A percentile compares a stretch with the other conserved stretches of the same genome.
Conservation (phyloP, 2,797 vertebrate genomes). For the Pseudocheirus occidentalis region DNA sequence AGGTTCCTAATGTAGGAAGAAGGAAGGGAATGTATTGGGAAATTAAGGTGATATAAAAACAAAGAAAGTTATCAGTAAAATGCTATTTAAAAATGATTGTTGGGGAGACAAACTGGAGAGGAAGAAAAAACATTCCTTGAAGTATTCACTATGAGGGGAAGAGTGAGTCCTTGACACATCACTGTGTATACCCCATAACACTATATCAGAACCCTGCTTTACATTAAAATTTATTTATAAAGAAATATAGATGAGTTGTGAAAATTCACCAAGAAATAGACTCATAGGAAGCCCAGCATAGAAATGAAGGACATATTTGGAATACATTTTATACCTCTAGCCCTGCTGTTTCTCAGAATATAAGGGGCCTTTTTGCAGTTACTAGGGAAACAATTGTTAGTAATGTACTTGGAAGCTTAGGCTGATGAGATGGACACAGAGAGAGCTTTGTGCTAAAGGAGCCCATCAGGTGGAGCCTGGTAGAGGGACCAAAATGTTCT, state of each 20-base stretch:
- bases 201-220: not conserved
- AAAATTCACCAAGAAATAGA: not conserved
- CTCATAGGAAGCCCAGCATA: not conserved
- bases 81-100: not conserved
- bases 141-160: not conserved
- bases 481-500: constrained; percentile 1
- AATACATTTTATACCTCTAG: not conserved
- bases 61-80: not conserved
- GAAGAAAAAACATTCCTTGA: not conserved
- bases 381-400: constrained; percentile 73
- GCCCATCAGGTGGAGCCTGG: not conserved
- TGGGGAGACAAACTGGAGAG: not conserved
- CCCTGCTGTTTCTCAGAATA: not conserved
- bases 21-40: not conserved
- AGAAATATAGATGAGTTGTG: not conserved
- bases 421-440: constrained; percentile 24
- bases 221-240: not conserved
- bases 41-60: not conserved
- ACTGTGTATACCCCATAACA: not conserved
- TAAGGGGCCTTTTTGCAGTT: constrained; percentile 55
- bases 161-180: not conserved
- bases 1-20: not conserved
- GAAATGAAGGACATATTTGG: constrained; percentile 44
- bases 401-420: constrained; percentile 53
- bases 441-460: constrained; percentile 44